These are phyloP conservation scores for Dysmachus trigonus DNA, from an alignment of 2,888 invertebrate genomes.

Conservation along the genomic window DNA sequence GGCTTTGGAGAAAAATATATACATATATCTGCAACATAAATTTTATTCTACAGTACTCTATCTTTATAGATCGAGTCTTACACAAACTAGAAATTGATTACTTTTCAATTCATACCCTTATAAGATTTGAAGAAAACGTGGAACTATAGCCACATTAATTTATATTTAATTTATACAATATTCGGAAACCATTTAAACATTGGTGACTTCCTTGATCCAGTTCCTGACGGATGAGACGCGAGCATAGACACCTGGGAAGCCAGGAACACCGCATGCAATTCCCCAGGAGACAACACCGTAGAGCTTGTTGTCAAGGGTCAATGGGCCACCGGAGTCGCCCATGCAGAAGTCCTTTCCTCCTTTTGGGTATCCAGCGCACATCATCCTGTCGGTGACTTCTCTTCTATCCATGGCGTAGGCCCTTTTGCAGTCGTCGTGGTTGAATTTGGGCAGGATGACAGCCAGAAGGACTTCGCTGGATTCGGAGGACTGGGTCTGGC, in stretches of 20 bases:
- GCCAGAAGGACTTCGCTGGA: constrained; percentile 53
- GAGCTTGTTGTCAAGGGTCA: constrained; percentile 53
- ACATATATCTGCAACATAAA: too few relatives aligned
- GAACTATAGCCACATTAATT: background rate
- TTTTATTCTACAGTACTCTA: too few relatives aligned
- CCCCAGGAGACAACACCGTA: constrained; percentile 64
- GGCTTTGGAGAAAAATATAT: too few relatives aligned
- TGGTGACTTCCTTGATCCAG: constrained; percentile 53
- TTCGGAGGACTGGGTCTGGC: constrained; percentile 56
- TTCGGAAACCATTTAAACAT: background rate
- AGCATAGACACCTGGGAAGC: constrained; percentile 61
- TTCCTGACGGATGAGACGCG: constrained; percentile 53
- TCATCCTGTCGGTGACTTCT: constrained; percentile 58
- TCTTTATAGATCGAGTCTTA: too few relatives aligned
- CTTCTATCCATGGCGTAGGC: constrained; percentile 52
- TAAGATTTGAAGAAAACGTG: background rate
- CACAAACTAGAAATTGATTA: too few relatives aligned
- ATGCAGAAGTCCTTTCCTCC: constrained; percentile 54
- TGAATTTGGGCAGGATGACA: constrained; percentile 56
- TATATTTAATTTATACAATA: background rate
- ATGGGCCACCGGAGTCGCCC: constrained; percentile 64
- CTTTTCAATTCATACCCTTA: background rate
- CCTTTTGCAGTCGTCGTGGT: constrained; percentile 53
- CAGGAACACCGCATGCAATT: constrained; percentile 56
- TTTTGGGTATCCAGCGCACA: constrained; percentile 56